These are phyloP conservation scores for Orthosia incerta DNA, from an alignment of 2,888 invertebrate genomes.

Conservation along the genomic window DNA sequence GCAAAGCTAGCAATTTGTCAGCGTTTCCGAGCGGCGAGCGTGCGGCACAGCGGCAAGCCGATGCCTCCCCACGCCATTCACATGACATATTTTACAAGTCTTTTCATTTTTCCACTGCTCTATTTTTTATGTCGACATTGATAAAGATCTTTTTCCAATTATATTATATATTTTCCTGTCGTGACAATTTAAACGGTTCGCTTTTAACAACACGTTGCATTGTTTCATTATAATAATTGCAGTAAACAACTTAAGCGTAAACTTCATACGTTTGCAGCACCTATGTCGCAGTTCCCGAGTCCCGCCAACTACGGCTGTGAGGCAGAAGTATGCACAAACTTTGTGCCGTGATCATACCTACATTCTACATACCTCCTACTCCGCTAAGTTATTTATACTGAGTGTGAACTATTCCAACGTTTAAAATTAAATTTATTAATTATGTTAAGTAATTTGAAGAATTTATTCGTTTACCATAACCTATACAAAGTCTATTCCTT, in stretches of 20 bases:
- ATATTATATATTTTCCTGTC: slow-evolving; percentile 18
- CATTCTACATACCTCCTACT: neutral
- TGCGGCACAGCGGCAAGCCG: slow-evolving; percentile 56
- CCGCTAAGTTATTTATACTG: slow-evolving; percentile 38
- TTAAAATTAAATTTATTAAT: too few relatives aligned
- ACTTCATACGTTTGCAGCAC: slow-evolving; percentile 29
- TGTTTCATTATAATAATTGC: slow-evolving; percentile 26
- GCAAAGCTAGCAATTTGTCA: slow-evolving; percentile 82
- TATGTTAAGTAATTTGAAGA: too few relatives aligned
- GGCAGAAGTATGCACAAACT: slow-evolving; percentile 50
- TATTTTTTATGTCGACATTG: slow-evolving; percentile 51
- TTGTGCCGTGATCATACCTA: slow-evolving; percentile 24
- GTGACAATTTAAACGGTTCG: neutral
- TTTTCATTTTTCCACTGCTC: slow-evolving; percentile 63
- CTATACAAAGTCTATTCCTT: neutral
- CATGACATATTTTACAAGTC: slow-evolving; percentile 72
- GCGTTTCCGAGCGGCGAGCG: slow-evolving; percentile 73
- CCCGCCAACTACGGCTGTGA: slow-evolving; percentile 28
- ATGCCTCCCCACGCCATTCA: slow-evolving; percentile 67
- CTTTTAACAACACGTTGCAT: slow-evolving; percentile 2
- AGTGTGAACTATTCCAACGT: slow-evolving; percentile 36
- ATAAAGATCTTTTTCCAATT: slow-evolving; percentile 48
- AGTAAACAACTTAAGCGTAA: slow-evolving; percentile 38
- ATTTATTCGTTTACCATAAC: too few relatives aligned
- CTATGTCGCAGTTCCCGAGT: slow-evolving; percentile 37